phyloP scores from a whole-genome alignment of 2,797 vertebrate genomes.

The Apogon talboti region DNA sequence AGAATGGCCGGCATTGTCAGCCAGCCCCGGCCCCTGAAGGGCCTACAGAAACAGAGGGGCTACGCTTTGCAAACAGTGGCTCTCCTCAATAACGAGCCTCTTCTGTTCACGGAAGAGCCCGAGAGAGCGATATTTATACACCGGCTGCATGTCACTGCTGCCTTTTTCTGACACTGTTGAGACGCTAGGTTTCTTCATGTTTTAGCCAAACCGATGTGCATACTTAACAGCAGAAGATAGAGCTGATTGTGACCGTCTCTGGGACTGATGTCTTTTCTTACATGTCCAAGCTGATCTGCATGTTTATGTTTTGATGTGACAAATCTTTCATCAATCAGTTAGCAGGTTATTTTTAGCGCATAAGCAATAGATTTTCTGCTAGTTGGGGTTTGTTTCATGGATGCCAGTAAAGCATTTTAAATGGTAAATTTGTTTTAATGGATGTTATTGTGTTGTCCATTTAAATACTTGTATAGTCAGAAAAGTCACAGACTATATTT shows the following conservation, averaged over 20 bases:
- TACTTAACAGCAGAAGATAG: constrained; percentile 8
- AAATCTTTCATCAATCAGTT: constrained; percentile 6
- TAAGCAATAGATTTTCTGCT: constrained; percentile 12
- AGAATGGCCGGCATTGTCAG: constrained; percentile 85
- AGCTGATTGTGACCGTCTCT: constrained; percentile 1
- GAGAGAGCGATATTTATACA: constrained; percentile 78
- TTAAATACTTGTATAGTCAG: background rate
- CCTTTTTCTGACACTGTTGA: constrained; percentile 61
- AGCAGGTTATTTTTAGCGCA: constrained; percentile 26
- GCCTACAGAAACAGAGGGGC: constrained; percentile 79
- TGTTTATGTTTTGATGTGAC: constrained; percentile 20
- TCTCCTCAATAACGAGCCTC: constrained; percentile 80
- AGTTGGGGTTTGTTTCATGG: constrained; percentile 21
- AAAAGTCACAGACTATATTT: constrained; percentile 2
- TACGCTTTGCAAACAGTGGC: constrained; percentile 80
- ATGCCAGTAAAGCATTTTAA: constrained; percentile 22
- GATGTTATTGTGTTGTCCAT: constrained; percentile 22
- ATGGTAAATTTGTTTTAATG: constrained; percentile 17
- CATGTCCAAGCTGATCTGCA: constrained; percentile 8
- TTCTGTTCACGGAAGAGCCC: constrained; percentile 78
- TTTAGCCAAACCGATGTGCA: constrained; percentile 43
- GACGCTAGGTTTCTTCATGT: constrained; percentile 50
- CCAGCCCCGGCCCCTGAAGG: constrained; percentile 77
- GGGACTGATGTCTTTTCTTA: constrained; percentile 11
- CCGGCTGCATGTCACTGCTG: constrained; percentile 67